phyloP scores from a whole-genome alignment of 2,113 vertebrate genomes.

The Corythaeola cristata region DNA sequence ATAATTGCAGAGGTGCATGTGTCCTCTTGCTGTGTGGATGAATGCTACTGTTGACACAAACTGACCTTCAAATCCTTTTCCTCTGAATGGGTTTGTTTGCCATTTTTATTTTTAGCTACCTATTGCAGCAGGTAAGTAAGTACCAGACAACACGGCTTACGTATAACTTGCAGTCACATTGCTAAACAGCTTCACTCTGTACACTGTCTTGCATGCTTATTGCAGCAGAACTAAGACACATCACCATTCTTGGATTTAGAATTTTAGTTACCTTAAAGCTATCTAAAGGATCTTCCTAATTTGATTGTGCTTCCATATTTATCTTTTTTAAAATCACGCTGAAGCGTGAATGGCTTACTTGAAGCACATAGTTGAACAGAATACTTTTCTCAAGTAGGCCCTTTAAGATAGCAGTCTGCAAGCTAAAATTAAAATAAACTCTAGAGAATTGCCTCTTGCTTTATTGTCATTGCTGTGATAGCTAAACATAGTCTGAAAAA shows the following conservation, averaged over 20 bases:
- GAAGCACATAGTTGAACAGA: not conserved
- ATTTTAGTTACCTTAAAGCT: not conserved
- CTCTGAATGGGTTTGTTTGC: not conserved
- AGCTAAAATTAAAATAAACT: slow-evolving; percentile 2
- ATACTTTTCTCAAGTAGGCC: not conserved
- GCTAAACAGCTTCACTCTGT: not conserved
- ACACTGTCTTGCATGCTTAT: not conserved
- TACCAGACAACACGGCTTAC: not conserved
- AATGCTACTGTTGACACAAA: not conserved
- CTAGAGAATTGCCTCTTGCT: not conserved
- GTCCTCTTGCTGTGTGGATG: not conserved
- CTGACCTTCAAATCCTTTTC: not conserved
- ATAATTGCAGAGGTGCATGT: not conserved
- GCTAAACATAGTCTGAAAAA: not conserved
- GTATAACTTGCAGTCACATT: not conserved
- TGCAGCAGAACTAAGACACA: not conserved
- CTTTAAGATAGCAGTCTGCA: not conserved
- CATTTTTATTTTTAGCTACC: not conserved
- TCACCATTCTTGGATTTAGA: not conserved
- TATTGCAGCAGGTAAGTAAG: not conserved
- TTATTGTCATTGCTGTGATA: not conserved
- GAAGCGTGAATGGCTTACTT: not conserved
- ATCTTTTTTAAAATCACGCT: not conserved
- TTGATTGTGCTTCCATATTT: not conserved
- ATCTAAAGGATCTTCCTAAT: not conserved